Base-by-base conservation (phyloP, 2,888 invertebrate species). In the Conops quadrifasciatus region DNA sequence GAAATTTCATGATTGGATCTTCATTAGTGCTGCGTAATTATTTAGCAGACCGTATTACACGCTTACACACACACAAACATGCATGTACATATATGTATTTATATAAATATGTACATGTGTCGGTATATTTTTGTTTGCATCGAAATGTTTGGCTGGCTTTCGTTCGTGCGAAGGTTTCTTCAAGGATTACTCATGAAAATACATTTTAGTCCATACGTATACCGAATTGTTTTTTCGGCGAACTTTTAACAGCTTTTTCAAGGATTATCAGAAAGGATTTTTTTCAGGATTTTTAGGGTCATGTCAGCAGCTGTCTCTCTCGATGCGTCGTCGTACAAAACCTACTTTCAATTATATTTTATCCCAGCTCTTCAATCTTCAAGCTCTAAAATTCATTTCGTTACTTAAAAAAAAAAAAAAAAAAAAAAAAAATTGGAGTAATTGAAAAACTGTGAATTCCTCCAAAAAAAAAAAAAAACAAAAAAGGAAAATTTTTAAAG, bases 21-120 rank as follows among this genome's bases (percentile, higher is more conserved):
- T 68, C 68, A 68, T 68, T 68, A 68, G 68, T 36, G 62, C 62
- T n/a, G 60, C 68, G 68, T 68, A 68, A 68, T 68, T 68, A 68
- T 68, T 68, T 68, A 62, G 62, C 53, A 68, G 68, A 68, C 68
- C 68, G 49, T 49, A 15, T 16, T 47, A 47, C 47, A 49, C 26
- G n/a, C 53, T 21, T 21, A 49, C 26, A 53, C 53, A 53, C 19
- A 53, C 53, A 53, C 15, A 9, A 1, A 58, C 16, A 16, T 9
- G 15, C 11, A 24, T 15, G 4, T 28, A 58, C 4, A 24, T 4
- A 24, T 16, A 26, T 28, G 5, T 26, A 11, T 28, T 36, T 7
- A 36, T 36, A 36, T 36, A 36, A 7, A 36, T 36, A 36, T 9
- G 9, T 36, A 36, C 36, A 9, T 36, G 9, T 36, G n/a, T n/a